phyloP scores from a whole-genome alignment of 2,797 vertebrate genomes.

The Acomys russatus region DNA sequence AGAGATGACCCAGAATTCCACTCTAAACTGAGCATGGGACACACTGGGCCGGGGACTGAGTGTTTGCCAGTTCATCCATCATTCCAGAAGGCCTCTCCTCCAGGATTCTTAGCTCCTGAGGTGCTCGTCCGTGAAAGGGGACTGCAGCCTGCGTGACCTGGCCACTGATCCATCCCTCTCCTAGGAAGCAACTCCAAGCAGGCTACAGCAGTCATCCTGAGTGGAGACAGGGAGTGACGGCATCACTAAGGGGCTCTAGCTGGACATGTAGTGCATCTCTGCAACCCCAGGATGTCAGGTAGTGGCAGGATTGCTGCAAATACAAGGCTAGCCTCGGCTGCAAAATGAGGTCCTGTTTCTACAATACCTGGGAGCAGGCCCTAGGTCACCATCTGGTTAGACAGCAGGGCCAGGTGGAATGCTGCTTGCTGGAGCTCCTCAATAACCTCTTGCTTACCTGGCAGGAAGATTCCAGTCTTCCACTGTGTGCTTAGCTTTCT shows the following conservation, averaged over 20 bases:
- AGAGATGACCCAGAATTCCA: background rate
- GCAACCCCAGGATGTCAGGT: background rate
- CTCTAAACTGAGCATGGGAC: background rate
- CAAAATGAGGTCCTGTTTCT: background rate
- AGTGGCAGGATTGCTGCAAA: background rate
- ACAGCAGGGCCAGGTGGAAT: background rate
- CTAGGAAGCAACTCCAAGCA: background rate
- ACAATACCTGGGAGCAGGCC: background rate
- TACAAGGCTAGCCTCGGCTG: background rate
- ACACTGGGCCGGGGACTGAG: background rate
- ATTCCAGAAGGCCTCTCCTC: constrained; percentile 29
- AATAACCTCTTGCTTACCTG: background rate
- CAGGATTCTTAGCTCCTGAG: background rate
- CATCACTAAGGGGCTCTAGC: background rate
- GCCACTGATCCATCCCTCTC: background rate
- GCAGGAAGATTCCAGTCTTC: background rate
- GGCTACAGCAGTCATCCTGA: background rate
- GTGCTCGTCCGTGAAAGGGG: background rate
- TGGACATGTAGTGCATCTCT: background rate
- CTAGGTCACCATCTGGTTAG: background rate
- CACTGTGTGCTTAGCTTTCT: background rate
- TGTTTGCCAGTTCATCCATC: background rate
- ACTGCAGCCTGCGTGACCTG: background rate
- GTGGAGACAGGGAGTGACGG: background rate
- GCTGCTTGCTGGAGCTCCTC: background rate